A percentile compares a stretch with the other conserved stretches of the same genome.
phyloP scores from a whole-genome alignment of 2,888 invertebrate genomes.

The Lacanobia wlatinum region DNA sequence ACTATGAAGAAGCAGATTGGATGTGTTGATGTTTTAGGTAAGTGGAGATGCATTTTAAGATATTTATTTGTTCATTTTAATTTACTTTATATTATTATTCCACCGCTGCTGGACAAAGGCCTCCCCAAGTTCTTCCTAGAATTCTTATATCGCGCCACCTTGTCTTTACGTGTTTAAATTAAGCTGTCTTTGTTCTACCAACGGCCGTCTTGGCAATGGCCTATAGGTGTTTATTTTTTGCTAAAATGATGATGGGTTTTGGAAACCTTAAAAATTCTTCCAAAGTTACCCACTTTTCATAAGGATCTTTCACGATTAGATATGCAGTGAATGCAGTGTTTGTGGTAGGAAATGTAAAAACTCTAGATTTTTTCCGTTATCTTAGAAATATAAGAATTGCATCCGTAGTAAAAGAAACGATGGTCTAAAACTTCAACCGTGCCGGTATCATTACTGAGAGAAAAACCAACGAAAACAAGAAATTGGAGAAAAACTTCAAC shows the following conservation, averaged over 20 bases:
- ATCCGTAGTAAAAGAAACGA: constrained; percentile 16
- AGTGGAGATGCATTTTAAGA: constrained; percentile 65
- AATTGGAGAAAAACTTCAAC: constrained; percentile 18
- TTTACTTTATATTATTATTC: too few relatives aligned
- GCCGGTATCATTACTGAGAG: background rate
- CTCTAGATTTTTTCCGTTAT: background rate
- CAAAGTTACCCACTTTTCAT: background rate
- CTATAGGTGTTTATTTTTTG: too few relatives aligned
- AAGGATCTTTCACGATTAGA: background rate
- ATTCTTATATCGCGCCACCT: background rate
- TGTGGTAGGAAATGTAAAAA: background rate
- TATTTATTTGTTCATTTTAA: too few relatives aligned
- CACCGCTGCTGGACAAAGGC: too few relatives aligned
- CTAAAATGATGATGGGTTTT: background rate
- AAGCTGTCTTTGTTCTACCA: background rate
- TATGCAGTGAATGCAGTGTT: background rate
- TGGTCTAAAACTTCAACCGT: constrained; percentile 8
- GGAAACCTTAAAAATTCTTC: background rate
- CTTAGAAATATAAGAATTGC: constrained; percentile 1
- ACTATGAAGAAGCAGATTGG: constrained; percentile 95
- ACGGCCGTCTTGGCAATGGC: background rate
- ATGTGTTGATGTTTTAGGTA: constrained; percentile 94
- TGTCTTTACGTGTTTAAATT: too few relatives aligned
- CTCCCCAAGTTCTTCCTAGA: too few relatives aligned
- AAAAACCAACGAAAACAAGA: constrained; percentile 13